Conservation (phyloP, 1,140 invertebrate genomes). For the Cyclargus thomasi region DNA sequence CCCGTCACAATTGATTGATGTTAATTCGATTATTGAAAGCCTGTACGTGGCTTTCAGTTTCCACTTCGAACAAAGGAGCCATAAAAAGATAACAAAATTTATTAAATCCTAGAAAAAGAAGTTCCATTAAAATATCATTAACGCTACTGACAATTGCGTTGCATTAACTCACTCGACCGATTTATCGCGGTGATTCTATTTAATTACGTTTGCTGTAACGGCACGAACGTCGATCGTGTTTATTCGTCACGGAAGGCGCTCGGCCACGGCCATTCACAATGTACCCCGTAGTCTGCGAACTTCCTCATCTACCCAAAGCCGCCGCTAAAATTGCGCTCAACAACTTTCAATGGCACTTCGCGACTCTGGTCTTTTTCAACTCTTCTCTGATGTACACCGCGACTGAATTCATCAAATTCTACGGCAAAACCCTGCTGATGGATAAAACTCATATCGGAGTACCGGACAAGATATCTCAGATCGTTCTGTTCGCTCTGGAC, state of each 20-base stretch:
- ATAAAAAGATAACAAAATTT: not conserved
- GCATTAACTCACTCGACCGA: not conserved
- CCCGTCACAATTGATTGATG: not conserved
- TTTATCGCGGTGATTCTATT: constrained; percentile 20
- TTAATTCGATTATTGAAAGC: constrained; percentile 2
- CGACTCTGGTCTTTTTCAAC: constrained; percentile 48
- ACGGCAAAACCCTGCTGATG: constrained; percentile 40
- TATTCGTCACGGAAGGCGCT: constrained; percentile 28
- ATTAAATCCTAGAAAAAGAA: constrained; percentile 10
- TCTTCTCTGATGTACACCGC: constrained; percentile 35
- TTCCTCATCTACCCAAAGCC: constrained; percentile 36
- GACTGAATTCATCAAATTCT: constrained; percentile 36
- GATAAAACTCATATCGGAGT: constrained; percentile 27
- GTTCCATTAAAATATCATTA: constrained; percentile 23
- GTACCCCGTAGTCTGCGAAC: constrained; percentile 25
- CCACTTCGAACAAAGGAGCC: not conserved
- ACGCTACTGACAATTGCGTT: constrained; percentile 17
- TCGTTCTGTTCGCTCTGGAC: constrained; percentile 42
- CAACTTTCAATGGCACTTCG: constrained; percentile 51
- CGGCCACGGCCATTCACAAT: constrained; percentile 25
- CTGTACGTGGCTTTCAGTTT: not conserved
- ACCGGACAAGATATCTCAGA: constrained; percentile 35
- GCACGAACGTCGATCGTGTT: constrained; percentile 26
- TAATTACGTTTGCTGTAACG: constrained; percentile 23
- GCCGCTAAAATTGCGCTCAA: constrained; percentile 45